Percentiles rank a stretch among this genome's conserved stretches.
These are phyloP conservation scores for Brienomyrus brachyistius DNA, from an alignment of 2,113 vertebrate genomes.

Conservation along the genomic window DNA sequence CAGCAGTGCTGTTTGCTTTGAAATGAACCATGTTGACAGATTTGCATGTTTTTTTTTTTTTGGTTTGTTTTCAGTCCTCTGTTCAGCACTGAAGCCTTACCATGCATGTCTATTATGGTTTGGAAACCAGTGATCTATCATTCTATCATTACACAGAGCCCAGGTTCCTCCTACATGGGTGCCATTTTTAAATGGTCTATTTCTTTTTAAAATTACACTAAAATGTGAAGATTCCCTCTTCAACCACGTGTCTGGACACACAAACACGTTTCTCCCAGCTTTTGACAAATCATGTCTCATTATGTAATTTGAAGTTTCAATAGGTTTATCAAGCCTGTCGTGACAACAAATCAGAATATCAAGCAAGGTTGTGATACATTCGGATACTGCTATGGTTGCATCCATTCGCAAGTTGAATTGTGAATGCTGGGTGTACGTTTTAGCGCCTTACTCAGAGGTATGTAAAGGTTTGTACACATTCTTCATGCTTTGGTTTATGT, in stretches of 20 bases:
- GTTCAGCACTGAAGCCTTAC: background rate
- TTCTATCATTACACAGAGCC: background rate
- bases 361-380: background rate
- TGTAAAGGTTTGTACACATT: background rate
- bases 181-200: conserved; percentile 59
- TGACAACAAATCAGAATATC: background rate
- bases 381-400: background rate
- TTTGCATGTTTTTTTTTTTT: background rate
- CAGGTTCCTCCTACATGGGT: conserved; percentile 24
- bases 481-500: background rate
- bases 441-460: background rate
- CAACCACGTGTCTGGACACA: conserved; percentile 46
- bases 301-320: conserved; percentile 40
- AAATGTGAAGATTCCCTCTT: conserved; percentile 59
- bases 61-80: background rate
- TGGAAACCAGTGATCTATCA: too few species aligned
- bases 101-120: background rate
- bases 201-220: conserved; percentile 60
- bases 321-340: background rate
- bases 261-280: conserved; percentile 49
- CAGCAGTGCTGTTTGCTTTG: background rate
- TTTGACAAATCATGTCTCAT: conserved; percentile 33
- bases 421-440: background rate
- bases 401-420: background rate
- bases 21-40: background rate